phyloP scores from a whole-genome alignment of 2,888 invertebrate species.

The Crepidodera aurea region DNA sequence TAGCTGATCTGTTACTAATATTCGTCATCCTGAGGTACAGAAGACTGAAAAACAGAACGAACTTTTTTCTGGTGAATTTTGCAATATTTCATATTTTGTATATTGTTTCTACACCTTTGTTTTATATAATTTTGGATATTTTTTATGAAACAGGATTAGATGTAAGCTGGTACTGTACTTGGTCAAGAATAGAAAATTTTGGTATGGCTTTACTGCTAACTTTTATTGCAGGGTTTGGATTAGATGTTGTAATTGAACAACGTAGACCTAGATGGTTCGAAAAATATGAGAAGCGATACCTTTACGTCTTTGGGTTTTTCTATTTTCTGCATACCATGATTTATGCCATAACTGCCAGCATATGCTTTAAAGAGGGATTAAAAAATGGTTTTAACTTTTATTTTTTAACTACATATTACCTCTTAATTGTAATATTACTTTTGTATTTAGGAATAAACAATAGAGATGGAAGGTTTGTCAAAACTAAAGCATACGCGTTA shows the following conservation, averaged over 20 bases:
- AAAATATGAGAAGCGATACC: slow-evolving; percentile 36
- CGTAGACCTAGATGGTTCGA: slow-evolving; percentile 29
- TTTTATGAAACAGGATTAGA: slow-evolving; percentile 31
- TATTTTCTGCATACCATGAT: slow-evolving; percentile 39
- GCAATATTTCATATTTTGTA: slow-evolving; percentile 34
- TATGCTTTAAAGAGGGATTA: slow-evolving; percentile 37
- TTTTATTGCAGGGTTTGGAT: slow-evolving; percentile 37
- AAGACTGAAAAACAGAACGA: slow-evolving; percentile 34
- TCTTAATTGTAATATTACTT: slow-evolving; percentile 14
- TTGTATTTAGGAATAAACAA: slow-evolving; percentile 30
- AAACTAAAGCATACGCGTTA: slow-evolving; percentile 26
- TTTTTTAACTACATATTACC: slow-evolving; percentile 36
- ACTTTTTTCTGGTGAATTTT: slow-evolving; percentile 37
- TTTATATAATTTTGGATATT: slow-evolving; percentile 37
- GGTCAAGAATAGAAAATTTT: slow-evolving; percentile 36
- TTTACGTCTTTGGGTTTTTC: slow-evolving; percentile 36
- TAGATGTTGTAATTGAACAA: slow-evolving; percentile 40
- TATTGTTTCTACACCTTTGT: slow-evolving; percentile 37
- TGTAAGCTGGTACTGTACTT: slow-evolving; percentile 36
- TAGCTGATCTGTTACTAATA: slow-evolving; percentile 31
- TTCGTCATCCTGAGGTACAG: slow-evolving; percentile 31
- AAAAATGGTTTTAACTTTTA: slow-evolving; percentile 34
- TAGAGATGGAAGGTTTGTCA: slow-evolving; percentile 8
- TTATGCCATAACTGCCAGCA: slow-evolving; percentile 33
- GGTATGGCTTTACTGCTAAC: slow-evolving; percentile 37